Evolutionary conservation across 2,888 invertebrate genomes (phyloP), one percentile per base, ranked within the genome.

Genomic region (Mantis religiosa): DNA sequence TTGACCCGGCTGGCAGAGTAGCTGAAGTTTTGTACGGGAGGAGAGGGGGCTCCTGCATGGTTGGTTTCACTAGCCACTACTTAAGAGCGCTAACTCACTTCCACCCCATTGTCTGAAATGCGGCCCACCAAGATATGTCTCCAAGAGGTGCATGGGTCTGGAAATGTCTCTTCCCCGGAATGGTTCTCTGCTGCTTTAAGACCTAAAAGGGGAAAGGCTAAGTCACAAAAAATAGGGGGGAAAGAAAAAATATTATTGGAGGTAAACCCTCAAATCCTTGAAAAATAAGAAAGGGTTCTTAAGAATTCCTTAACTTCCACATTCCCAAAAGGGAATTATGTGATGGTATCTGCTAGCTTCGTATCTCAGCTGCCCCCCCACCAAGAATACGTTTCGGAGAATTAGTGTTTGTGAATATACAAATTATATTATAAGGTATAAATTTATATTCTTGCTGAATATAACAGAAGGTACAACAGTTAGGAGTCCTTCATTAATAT

Each of bases 71-170:
- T 86, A 89, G 88, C 89, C 89, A 89, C 90, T 89, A 89, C 90
- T 90, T 90, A 90, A 86, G 83, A 81, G 90, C 84, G 88, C 88
- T 90, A 89, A 89, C 88, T 89, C 89, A 89, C 90, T 82, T 82
- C 88, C 89, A 86, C 88, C 87, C 90, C 88, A 88, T 89, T 90
- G 89, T 89, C 88, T 86, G 82, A 71, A 28, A 82, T 82, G 88
- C 20, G 25, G 54, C 54, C 15, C 54, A 71, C 54, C 54, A 71
- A 71, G 54, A 71, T 71, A 71, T 25, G 54, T 71, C 54, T 71
- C 54, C 54, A 71, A 71, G 54, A 71, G 54, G 54, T 71, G 54
- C 54, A 20, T 71, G 54, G 54, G 20, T 71, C 54, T 71, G 54
- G 54, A 71, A 71, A 71, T 8, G 54, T 71, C 54, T 71, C 54